phyloP scores from a whole-genome alignment of 2,113 vertebrate genomes.

The Oenanthe melanoleuca region DNA sequence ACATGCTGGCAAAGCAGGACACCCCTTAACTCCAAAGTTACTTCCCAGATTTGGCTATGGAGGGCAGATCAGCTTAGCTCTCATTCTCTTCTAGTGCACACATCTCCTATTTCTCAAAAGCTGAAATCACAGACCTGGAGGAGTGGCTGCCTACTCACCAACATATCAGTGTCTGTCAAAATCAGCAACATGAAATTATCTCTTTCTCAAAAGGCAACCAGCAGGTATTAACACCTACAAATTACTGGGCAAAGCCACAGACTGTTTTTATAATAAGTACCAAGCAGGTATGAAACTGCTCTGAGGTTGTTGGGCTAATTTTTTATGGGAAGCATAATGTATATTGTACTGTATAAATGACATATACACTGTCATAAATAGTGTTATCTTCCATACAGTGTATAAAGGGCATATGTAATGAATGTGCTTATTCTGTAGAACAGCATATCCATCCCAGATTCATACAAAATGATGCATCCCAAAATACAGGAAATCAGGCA shows the following conservation, averaged over 20 bases:
- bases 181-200: neutral
- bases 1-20: neutral
- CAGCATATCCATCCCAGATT: neutral
- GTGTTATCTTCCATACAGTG: neutral
- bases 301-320: neutral
- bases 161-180: neutral
- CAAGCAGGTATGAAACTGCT: neutral
- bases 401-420: neutral
- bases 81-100: neutral
- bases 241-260: neutral
- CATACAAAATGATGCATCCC: neutral
- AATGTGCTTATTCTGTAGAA: neutral
- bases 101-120: neutral
- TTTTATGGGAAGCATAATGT: neutral
- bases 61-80: neutral
- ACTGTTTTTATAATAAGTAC: neutral
- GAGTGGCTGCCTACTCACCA: neutral
- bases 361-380: neutral
- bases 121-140: neutral
- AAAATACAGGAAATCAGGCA: neutral
- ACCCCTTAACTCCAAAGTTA: neutral
- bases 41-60: neutral
- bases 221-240: neutral
- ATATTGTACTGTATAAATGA: neutral
- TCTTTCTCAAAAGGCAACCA: neutral